Percentiles rank a stretch among this genome's conserved stretches.
These are phyloP conservation scores for Acronicta psi DNA, from an alignment of 2,888 invertebrate genomes.

Conservation along the genomic window DNA sequence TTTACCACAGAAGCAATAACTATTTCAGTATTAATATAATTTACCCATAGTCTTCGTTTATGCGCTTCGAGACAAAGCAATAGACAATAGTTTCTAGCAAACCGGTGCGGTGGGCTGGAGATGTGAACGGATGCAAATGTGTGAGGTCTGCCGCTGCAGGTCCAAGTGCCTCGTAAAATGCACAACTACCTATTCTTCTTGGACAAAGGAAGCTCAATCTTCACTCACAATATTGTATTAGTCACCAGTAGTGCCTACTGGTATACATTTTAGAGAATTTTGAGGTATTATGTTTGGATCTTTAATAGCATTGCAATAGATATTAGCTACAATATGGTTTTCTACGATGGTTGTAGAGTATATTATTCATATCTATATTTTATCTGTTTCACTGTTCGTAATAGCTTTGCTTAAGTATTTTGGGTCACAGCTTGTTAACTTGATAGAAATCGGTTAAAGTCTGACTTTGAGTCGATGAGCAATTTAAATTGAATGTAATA, in stretches of 20 bases:
- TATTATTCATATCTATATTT: no score
- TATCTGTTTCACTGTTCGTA: no score
- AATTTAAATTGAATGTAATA: no score
- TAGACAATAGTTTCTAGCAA: slow-evolving; percentile 38
- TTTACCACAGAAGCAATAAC: slow-evolving; percentile 18
- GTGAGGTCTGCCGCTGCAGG: slow-evolving; percentile 37
- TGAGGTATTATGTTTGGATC: slow-evolving; percentile 1
- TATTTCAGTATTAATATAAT: slow-evolving; percentile 9
- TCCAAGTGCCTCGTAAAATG: slow-evolving; percentile 38
- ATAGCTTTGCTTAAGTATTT: no score
- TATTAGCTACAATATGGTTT: no score
- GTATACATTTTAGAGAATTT: slow-evolving; percentile 13
- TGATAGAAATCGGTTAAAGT: no score
- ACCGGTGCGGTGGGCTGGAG: slow-evolving; percentile 20
- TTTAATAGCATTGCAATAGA: neutral
- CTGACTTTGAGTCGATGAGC: no score
- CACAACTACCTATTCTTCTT: slow-evolving; percentile 39
- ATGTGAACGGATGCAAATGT: slow-evolving; percentile 34
- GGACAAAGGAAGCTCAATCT: slow-evolving; percentile 29
- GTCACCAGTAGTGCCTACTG: slow-evolving; percentile 4
- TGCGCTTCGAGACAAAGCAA: slow-evolving; percentile 18
- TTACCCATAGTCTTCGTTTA: slow-evolving; percentile 3
- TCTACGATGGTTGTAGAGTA: no score
- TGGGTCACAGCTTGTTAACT: no score
- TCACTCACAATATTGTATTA: slow-evolving; percentile 25